These are phyloP conservation scores for Episyrphus balteatus DNA, from an alignment of 1,140 invertebrate species.

Conservation along the genomic window DNA sequence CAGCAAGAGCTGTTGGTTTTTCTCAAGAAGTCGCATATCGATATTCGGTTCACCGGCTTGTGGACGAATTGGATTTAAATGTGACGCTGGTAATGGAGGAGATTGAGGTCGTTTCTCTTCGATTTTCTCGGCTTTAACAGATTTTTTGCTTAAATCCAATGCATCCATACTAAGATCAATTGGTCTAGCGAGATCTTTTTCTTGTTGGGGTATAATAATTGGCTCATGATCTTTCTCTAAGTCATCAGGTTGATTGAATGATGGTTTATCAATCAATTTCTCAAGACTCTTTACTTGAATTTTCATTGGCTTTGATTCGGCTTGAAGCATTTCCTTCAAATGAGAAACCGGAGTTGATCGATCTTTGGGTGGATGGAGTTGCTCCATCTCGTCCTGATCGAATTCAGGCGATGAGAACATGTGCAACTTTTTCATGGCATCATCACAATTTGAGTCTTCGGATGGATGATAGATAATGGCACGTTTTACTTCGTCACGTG, in stretches of 20 bases:
- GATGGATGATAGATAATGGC: slow-evolving; percentile 76
- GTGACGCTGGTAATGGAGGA: slow-evolving; percentile 28
- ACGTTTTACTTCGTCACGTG: slow-evolving; percentile 74
- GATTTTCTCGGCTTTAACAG: neutral
- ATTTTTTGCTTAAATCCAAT: slow-evolving; percentile 77
- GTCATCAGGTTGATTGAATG: neutral
- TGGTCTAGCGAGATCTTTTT: slow-evolving; percentile 44
- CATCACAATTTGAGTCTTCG: slow-evolving; percentile 66
- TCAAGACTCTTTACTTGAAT: slow-evolving; percentile 54
- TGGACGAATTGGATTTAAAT: slow-evolving; percentile 1
- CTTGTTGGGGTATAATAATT: slow-evolving; percentile 19
- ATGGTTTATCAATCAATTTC: slow-evolving; percentile 42
- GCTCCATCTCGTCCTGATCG: slow-evolving; percentile 25
- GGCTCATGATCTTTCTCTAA: slow-evolving; percentile 24
- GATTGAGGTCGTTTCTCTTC: neutral
- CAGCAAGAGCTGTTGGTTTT: slow-evolving; percentile 41
- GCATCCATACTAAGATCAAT: slow-evolving; percentile 71
- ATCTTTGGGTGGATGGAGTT: slow-evolving; percentile 19
- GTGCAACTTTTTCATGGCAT: slow-evolving; percentile 25
- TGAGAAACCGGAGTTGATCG: slow-evolving; percentile 40
- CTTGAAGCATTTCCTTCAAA: slow-evolving; percentile 34
- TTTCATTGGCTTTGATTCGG: slow-evolving; percentile 34
- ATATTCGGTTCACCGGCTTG: slow-evolving; percentile 1
- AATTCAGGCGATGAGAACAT: slow-evolving; percentile 10
- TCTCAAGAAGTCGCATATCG: slow-evolving; percentile 30